Percentiles rank a stretch among this genome's conserved stretches.
Evolutionary conservation across 2,888 invertebrate genomes (phyloP).

Genomic region (Ceratothoa steindachneri): DNA sequence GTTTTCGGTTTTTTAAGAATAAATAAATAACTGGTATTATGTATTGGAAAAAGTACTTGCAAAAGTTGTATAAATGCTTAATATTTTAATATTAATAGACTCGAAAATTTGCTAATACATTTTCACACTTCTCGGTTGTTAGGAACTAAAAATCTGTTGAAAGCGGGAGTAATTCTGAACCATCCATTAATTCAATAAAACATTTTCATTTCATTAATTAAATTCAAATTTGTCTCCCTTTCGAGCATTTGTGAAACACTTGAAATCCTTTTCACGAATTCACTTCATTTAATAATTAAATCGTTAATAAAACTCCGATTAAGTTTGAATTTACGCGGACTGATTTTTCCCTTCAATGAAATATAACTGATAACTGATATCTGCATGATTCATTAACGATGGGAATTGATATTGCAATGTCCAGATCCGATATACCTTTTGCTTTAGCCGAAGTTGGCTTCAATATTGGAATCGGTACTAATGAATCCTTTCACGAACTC

Average conservation of each 20-base stretch:
- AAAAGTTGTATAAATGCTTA: too few species aligned
- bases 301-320: not conserved
- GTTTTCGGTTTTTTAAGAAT: too few species aligned
- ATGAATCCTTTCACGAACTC: not conserved
- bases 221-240: too few species aligned
- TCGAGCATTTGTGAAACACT: not conserved
- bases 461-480: not conserved
- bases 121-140: too few species aligned
- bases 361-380: not conserved
- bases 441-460: not conserved
- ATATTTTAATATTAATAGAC: too few species aligned
- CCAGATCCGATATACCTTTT: not conserved
- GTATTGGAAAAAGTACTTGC: too few species aligned
- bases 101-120: too few species aligned
- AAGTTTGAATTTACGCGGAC: not conserved
- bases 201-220: too few species aligned
- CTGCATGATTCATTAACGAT: not conserved
- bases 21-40: too few species aligned
- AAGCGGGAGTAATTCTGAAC: too few species aligned
- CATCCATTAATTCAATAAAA: too few species aligned
- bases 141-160: too few species aligned
- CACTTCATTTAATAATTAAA: not conserved
- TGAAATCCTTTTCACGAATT: not conserved
- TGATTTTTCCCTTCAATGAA: not conserved
- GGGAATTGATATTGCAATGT: not conserved